Evolutionary conservation across 2,113 vertebrate genomes (phyloP).

Genomic region (Microtus pennsylvanicus): DNA sequence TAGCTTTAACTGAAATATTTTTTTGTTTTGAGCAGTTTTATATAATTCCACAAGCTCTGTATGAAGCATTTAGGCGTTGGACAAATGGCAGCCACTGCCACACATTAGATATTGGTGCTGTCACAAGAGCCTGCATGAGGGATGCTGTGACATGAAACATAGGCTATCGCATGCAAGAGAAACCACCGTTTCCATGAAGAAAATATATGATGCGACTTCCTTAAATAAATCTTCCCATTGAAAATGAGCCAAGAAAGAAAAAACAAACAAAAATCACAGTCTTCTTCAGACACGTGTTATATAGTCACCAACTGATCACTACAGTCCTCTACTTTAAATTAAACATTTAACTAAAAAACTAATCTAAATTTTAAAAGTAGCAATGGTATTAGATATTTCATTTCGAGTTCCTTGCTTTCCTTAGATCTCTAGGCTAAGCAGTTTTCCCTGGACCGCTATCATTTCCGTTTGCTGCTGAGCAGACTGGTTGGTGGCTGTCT

Average conservation of each 20-base stretch:
- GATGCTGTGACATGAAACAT: not conserved
- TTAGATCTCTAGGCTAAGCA: not conserved
- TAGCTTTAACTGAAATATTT: slow-evolving; percentile 50
- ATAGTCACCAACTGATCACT: not conserved
- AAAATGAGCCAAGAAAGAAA: slow-evolving; percentile 1
- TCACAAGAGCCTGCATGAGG: not conserved
- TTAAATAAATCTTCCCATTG: slow-evolving; percentile 10
- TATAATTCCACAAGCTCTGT: not conserved
- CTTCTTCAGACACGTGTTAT: not conserved
- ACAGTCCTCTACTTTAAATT: not conserved
- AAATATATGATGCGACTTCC: not conserved
- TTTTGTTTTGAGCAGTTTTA: slow-evolving; percentile 51
- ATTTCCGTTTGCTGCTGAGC: slow-evolving; percentile 2
- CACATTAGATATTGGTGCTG: not conserved
- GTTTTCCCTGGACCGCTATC: not conserved
- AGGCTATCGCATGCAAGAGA: not conserved
- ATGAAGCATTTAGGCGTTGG: not conserved
- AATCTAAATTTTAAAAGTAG: not conserved
- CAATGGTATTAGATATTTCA: slow-evolving; percentile 35
- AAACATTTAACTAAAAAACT: not conserved
- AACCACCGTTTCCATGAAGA: slow-evolving; percentile 14
- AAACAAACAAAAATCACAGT: not conserved
- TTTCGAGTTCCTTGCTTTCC: slow-evolving; percentile 2
- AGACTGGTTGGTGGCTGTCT: not conserved
- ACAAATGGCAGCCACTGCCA: not conserved